Conservation (phyloP, 2,113 vertebrate genomes). For the Myanophis thanlyinensis region DNA sequence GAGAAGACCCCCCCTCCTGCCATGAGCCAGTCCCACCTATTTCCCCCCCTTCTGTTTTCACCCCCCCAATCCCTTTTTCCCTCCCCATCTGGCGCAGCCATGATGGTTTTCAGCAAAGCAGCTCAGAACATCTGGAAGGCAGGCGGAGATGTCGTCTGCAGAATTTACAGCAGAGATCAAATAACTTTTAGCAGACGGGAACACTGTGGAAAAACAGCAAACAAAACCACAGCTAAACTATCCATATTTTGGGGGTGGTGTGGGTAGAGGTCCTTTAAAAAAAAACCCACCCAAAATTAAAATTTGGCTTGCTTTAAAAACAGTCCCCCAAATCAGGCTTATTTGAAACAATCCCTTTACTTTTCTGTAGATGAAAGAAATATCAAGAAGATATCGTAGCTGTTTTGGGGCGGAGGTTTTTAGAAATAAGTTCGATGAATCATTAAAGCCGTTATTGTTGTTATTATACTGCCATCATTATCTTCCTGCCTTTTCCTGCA, state of each 20-base stretch:
- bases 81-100: background rate
- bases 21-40: background rate
- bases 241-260: too few species aligned
- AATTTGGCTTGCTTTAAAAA: background rate
- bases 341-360: background rate
- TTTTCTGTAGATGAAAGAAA: background rate
- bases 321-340: background rate
- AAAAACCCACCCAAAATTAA: background rate
- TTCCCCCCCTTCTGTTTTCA: background rate
- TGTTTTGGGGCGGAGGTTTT: background rate
- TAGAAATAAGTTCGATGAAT: background rate
- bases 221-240: background rate
- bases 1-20: fast-evolving
- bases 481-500: background rate
- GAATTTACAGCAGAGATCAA: background rate
- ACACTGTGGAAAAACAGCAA: background rate
- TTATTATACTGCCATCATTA: background rate
- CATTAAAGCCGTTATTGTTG: background rate
- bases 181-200: background rate
- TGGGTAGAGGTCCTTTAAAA: background rate
- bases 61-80: background rate
- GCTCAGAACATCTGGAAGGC: background rate
- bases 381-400: background rate
- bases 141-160: background rate
- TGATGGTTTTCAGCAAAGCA: background rate